phyloP scores from a whole-genome alignment of 1,140 invertebrate species.

The Cyphomyrmex costatus region DNA sequence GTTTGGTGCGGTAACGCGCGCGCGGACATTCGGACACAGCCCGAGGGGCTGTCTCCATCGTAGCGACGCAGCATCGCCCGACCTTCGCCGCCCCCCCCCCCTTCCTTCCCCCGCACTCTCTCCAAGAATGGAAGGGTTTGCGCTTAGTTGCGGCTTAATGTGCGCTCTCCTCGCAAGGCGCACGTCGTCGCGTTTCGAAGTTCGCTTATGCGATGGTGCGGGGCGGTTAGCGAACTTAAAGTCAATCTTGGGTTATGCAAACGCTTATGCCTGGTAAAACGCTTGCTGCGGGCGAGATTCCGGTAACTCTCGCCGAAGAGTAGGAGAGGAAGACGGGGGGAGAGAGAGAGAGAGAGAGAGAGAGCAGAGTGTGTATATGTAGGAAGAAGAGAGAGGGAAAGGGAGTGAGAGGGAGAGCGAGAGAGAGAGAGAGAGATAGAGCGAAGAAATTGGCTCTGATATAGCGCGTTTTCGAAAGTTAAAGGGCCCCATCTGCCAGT shows the following conservation, averaged over 20 bases:
- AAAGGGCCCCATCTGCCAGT: conserved; percentile 28
- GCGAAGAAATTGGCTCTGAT: conserved; percentile 10
- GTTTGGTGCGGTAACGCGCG: conserved; percentile 45
- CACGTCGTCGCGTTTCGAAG: conserved; percentile 65
- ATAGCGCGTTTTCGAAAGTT: conserved; percentile 63
- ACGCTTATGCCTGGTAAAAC: conserved; percentile 77
- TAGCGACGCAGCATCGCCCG: conserved; percentile 13
- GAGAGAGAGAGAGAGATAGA: not conserved
- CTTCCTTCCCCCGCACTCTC: not conserved
- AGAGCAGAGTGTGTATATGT: not conserved
- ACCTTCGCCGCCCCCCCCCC: too few species aligned
- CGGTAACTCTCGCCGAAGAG: conserved; percentile 63
- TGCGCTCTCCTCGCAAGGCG: conserved; percentile 61
- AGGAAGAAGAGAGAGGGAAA: not conserved
- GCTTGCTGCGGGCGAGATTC: conserved; percentile 67
- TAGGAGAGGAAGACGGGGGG: not conserved
- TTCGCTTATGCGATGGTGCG: conserved; percentile 69
- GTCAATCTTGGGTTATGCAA: conserved; percentile 80
- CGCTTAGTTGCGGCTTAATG: conserved; percentile 75
- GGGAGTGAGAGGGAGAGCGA: not conserved
- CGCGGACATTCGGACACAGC: conserved; percentile 59
- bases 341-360: not conserved
- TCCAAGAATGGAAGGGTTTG: conserved; percentile 44
- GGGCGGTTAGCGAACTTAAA: conserved; percentile 73
- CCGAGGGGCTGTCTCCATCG: conserved; percentile 44